A percentile compares a stretch with the other conserved stretches of the same genome.
Conservation (phyloP, 1,140 invertebrate genomes). For the Battus philenor region DNA sequence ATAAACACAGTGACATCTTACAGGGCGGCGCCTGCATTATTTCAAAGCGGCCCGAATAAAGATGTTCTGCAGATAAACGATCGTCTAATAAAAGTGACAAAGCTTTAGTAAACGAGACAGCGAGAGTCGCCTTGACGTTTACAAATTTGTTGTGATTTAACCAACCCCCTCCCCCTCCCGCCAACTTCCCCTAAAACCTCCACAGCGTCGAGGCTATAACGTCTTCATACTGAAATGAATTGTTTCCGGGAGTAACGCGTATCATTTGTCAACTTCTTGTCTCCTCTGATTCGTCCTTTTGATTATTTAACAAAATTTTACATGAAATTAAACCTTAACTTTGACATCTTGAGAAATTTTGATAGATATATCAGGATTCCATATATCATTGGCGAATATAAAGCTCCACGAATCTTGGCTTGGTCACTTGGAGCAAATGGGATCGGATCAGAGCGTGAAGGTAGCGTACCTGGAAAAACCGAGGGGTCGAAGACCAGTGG, state of each 20-base stretch:
- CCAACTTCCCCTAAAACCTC: not conserved
- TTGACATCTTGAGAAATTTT: no score
- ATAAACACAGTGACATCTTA: no score
- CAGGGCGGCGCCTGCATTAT: no score
- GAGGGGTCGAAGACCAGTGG: no score
- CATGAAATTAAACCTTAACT: no score
- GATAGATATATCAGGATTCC: no score
- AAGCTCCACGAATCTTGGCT: no score
- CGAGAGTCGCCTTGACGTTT: not conserved
- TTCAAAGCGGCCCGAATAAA: not conserved
- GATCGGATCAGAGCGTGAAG: no score
- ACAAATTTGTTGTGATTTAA: constrained; percentile 13
- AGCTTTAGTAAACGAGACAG: constrained; percentile 9
- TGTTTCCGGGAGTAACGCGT: constrained; percentile 6
- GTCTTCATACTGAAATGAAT: constrained; percentile 8
- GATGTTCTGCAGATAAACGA: constrained; percentile 9
- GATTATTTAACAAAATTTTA: no score
- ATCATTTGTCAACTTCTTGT: constrained; percentile 2
- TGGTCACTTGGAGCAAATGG: no score
- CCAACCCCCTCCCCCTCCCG: not conserved
- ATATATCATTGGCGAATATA: no score
- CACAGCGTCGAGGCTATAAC: not conserved
- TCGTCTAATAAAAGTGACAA: constrained; percentile 12
- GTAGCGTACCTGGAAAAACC: no score
- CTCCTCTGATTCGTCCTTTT: constrained; percentile 8